These are phyloP conservation scores for Glaucidium brasilianum DNA, from an alignment of 2,113 vertebrate genomes.

Conservation along the genomic window DNA sequence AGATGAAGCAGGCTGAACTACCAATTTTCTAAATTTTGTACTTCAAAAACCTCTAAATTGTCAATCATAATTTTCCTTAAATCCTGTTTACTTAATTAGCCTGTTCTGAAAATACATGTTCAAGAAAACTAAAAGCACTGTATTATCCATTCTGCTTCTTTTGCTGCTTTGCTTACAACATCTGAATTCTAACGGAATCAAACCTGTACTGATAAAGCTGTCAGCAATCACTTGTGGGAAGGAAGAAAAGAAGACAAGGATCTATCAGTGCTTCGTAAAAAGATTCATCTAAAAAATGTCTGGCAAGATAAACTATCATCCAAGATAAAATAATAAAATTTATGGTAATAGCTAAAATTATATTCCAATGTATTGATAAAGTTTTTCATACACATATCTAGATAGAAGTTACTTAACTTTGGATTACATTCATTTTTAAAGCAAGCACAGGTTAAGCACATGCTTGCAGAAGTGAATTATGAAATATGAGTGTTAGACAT, in stretches of 20 bases:
- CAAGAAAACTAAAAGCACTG: background rate
- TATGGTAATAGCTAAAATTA: background rate
- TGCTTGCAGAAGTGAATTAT: background rate
- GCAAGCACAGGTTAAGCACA: background rate
- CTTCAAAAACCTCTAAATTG: background rate
- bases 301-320: background rate
- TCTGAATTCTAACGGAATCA: background rate
- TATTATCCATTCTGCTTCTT: background rate
- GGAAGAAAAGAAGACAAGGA: background rate
- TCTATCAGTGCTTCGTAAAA: background rate
- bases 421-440: background rate
- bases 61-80: background rate
- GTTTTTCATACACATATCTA: background rate
- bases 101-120: background rate
- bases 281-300: background rate
- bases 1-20: background rate
- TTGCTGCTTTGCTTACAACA: background rate
- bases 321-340: background rate
- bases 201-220: background rate
- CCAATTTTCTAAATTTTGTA: background rate
- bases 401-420: background rate
- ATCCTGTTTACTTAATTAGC: background rate
- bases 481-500: background rate
- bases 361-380: background rate
- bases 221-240: background rate